These are phyloP conservation scores for Micronycteris hirsuta DNA, from an alignment of 2,113 vertebrate genomes.

Conservation along the genomic window DNA sequence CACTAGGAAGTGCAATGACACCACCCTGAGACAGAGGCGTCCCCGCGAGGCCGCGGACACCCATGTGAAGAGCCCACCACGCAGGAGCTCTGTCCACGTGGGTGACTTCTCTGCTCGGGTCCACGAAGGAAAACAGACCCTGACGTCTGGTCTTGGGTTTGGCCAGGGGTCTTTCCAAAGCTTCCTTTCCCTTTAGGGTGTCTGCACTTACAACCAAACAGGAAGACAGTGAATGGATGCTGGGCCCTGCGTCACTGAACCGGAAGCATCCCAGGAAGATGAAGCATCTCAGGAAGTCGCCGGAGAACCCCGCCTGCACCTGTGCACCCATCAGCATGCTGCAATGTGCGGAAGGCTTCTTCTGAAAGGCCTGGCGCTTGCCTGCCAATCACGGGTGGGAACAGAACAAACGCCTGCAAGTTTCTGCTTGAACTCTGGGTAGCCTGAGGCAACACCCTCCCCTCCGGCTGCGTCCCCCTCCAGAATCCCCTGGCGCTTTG, in stretches of 20 bases:
- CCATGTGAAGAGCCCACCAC: fast-evolving
- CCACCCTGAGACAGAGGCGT: neutral
- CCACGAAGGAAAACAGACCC: fast-evolving
- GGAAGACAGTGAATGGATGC: neutral
- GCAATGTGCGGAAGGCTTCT: too few relatives aligned
- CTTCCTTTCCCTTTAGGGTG: neutral
- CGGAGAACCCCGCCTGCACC: too few relatives aligned
- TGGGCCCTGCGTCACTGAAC: neutral
- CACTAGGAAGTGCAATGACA: neutral
- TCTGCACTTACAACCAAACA: neutral
- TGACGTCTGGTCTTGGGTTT: fast-evolving
- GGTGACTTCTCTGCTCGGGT: too few relatives aligned
- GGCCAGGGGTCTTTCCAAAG: neutral
- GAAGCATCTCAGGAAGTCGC: neutral
- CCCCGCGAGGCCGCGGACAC: fast-evolving
- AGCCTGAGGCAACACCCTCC: fast-evolving
- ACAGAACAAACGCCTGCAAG: neutral
- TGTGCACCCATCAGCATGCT: too few relatives aligned
- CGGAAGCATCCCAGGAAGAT: neutral
- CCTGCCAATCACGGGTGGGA: neutral
- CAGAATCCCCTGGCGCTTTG: neutral
- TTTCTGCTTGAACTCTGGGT: neutral
- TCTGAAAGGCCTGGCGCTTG: too few relatives aligned
- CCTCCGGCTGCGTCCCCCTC: neutral
- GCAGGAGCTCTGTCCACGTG: neutral